Percentiles rank a stretch among this genome's conserved stretches.
Evolutionary conservation across 2,113 vertebrate genomes (phyloP).

Genomic region (Anhinga anhinga): DNA sequence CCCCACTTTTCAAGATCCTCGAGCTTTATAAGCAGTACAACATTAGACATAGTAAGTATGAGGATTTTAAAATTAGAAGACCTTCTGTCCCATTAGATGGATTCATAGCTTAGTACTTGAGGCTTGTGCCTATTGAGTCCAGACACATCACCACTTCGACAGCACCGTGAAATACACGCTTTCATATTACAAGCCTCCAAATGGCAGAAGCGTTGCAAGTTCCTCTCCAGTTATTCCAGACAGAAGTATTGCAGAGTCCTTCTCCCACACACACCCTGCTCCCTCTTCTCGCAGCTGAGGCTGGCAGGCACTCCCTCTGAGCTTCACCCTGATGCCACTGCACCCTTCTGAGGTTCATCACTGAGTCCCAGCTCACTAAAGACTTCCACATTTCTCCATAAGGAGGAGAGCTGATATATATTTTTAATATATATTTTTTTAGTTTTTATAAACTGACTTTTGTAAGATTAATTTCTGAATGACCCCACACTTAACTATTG

Average conservation of each 20-base stretch:
- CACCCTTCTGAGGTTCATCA: background rate
- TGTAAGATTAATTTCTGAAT: background rate
- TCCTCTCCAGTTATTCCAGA: background rate
- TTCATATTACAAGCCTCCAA: background rate
- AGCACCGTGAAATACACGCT: background rate
- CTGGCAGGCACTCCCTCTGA: background rate
- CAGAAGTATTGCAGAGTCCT: background rate
- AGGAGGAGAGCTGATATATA: background rate
- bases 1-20: background rate
- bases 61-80: background rate
- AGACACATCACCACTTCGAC: background rate
- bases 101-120: background rate
- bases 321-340: background rate
- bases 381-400: background rate
- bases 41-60: background rate
- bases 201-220: background rate
- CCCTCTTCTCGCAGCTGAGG: background rate
- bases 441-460: background rate
- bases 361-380: background rate
- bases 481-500: background rate
- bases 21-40: background rate
- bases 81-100: background rate
- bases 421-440: background rate
- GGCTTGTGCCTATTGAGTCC: background rate
- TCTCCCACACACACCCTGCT: accelerated